Evolutionary conservation across 1,140 invertebrate species (phyloP).

Genomic region (Drosophila arizonae): DNA sequence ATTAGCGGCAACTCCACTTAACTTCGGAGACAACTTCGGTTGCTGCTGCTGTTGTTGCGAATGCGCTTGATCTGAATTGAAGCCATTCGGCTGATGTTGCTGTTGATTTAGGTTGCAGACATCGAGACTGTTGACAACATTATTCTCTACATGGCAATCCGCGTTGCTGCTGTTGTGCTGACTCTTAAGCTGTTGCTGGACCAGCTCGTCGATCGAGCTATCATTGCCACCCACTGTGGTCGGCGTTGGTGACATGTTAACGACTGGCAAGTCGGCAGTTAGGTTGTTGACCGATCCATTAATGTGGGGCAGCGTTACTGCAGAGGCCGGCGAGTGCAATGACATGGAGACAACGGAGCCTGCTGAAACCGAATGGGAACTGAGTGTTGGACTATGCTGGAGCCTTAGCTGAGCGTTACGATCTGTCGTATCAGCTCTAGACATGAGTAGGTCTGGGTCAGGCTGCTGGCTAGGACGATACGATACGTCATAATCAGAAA

Average conservation of each 20-base stretch:
- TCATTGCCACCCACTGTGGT: constrained; percentile 72
- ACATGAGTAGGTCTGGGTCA: constrained; percentile 54
- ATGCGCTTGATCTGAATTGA: constrained; percentile 7
- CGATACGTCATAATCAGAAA: constrained; percentile 44
- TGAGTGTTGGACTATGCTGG: constrained; percentile 80
- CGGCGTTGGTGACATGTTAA: constrained; percentile 84
- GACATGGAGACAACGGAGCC: constrained; percentile 83
- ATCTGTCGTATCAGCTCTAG: constrained; percentile 32
- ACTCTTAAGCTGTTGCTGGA: constrained; percentile 2
- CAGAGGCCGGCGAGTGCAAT: constrained; percentile 83
- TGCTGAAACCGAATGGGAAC: constrained; percentile 85
- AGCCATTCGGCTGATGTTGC: constrained; percentile 58
- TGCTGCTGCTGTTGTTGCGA: constrained; percentile 18
- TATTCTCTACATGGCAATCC: constrained; percentile 29
- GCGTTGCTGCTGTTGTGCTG: constrained; percentile 7
- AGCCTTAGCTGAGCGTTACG: constrained; percentile 46
- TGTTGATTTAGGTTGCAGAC: constrained; percentile 46
- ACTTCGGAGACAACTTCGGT: constrained; percentile 11
- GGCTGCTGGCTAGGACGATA: constrained; percentile 42
- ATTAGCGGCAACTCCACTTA: not conserved
- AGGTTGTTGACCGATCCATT: constrained; percentile 84
- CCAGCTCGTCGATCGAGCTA: constrained; percentile 32
- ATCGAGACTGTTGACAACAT: constrained; percentile 31
- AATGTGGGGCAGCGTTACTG: constrained; percentile 81
- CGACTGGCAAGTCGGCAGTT: constrained; percentile 83